phyloP scores from a whole-genome alignment of 1,140 invertebrate species.

The Halesus radiatus region DNA sequence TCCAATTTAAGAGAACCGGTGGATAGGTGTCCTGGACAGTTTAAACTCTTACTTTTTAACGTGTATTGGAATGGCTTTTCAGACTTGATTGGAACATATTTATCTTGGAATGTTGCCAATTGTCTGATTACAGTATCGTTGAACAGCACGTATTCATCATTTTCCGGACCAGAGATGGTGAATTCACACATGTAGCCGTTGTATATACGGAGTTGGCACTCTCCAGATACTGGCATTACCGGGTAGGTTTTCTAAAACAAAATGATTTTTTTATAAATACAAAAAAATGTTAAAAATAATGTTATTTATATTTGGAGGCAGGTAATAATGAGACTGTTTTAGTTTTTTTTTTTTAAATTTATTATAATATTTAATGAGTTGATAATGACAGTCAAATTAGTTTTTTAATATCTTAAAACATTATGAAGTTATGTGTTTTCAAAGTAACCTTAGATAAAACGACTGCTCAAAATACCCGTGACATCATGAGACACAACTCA shows the following conservation, averaged over 20 bases:
- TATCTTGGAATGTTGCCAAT: conserved; percentile 60
- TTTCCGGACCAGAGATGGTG: neutral
- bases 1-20: conserved; percentile 23
- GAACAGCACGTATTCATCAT: conserved; percentile 8
- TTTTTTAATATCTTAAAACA: too few relatives aligned
- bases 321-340: too few relatives aligned
- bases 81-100: conserved; percentile 49
- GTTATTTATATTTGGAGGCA: too few relatives aligned
- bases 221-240: conserved; percentile 68
- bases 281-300: neutral
- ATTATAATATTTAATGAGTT: too few relatives aligned
- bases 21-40: neutral
- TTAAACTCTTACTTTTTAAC: conserved; percentile 59
- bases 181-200: conserved; percentile 60
- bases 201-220: conserved; percentile 77
- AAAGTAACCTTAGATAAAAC: too few relatives aligned
- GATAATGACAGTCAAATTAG: too few relatives aligned
- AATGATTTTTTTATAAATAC: neutral
- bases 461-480: too few relatives aligned
- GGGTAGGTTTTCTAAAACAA: conserved; percentile 74
- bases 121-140: conserved; percentile 22
- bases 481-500: too few relatives aligned
- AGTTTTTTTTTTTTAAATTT: too few relatives aligned
- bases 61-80: neutral
- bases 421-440: too few relatives aligned